Base-by-base conservation (phyloP, 1,140 invertebrate species). In the Dryas iulia region DNA sequence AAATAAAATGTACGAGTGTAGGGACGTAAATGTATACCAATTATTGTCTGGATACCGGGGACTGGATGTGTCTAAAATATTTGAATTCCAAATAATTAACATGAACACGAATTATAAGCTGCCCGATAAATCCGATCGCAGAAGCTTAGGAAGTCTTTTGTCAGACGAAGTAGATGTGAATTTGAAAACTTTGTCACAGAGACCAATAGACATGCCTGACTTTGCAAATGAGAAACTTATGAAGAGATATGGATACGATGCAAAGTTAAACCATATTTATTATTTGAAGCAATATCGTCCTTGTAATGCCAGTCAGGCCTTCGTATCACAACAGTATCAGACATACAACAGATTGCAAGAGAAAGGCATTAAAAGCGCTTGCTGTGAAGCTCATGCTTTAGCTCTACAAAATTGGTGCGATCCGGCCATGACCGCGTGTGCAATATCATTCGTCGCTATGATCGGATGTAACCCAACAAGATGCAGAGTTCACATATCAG, bases 251-350 rank as follows among this genome's bases (percentile, higher is more conserved):
- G 94, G 94, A 12, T 93, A 94, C 78, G 91, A 93, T 24, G 94
- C 95, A 64, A 93, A 93, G 76, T 79, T 95, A 28, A 94, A 93
- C 71, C 95, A 94, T 64, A 84, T 93, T 23, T 94, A 94, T 84
- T 95, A 95, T 86, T 81, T 95, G 26, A 94, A 94, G 72, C 93
- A 95, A 84, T 93, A 92, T 47, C 90, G 95, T 26, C 94, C 95
- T 11, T 93, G 93, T 75, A 94, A 94, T 83, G 95, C 95, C 12
- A 91, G 89, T 64, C 92, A 93, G 76, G 84, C 88, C 8, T 92
- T 93, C 73, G 83, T 93, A 4, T 78, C 90, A 4, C 85, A 93
- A 63, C 85, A 92, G 62, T 92, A 93, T 77, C 83, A 91, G 62
- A 83, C 79, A 35, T 92, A 89, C 71, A 91, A 91, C 76, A 81